These are phyloP conservation scores for Semicossyphus pulcher DNA, from an alignment of 2,113 vertebrate genomes.

Conservation along the genomic window DNA sequence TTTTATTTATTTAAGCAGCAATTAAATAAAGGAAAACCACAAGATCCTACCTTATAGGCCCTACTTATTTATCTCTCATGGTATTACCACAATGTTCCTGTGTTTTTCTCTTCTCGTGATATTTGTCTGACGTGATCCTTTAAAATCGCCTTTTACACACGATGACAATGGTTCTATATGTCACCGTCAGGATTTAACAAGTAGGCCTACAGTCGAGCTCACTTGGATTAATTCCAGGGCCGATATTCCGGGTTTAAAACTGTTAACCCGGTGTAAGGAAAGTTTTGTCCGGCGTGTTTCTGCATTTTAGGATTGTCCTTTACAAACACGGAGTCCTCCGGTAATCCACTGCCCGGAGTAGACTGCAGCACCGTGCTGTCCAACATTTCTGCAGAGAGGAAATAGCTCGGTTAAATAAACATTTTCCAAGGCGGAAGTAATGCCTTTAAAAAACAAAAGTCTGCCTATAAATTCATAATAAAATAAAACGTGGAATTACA, in stretches of 20 bases:
- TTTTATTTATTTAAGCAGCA: constrained; percentile 41
- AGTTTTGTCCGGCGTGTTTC: constrained; percentile 56
- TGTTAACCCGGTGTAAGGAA: constrained; percentile 67
- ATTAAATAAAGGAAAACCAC: constrained; percentile 11
- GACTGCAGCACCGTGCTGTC: constrained; percentile 60
- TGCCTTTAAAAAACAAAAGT: too few relatives aligned
- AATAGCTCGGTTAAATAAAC: not conserved
- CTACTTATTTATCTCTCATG: not conserved
- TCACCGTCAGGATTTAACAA: not conserved
- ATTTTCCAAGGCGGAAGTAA: not conserved
- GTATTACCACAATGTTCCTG: not conserved
- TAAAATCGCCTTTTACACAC: not conserved
- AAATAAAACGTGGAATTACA: too few relatives aligned
- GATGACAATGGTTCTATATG: not conserved
- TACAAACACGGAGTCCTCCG: constrained; percentile 53
- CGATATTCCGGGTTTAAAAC: constrained; percentile 78
- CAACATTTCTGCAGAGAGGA: constrained; percentile 58
- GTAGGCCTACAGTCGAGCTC: not conserved
- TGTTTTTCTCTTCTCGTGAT: not conserved
- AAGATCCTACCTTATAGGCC: not conserved
- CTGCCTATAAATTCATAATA: too few relatives aligned
- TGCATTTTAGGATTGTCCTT: constrained; percentile 54
- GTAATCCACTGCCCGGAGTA: constrained; percentile 36
- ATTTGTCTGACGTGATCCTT: not conserved
- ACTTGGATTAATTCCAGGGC: constrained; percentile 79